Conservation (phyloP, 92 coral and sea anemone genomes). For the Parazoanthus darwini region DNA sequence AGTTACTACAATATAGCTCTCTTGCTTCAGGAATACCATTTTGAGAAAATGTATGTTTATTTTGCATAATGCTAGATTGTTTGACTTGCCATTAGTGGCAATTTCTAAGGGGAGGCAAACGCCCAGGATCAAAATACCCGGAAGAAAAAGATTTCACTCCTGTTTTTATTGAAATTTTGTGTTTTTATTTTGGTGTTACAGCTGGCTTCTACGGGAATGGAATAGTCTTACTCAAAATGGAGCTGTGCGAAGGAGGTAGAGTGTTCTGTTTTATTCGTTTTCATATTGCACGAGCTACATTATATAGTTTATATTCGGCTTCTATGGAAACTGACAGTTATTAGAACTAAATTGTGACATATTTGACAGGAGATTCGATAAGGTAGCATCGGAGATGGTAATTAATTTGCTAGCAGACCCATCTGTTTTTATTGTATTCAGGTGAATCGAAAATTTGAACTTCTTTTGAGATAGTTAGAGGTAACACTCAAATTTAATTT, state of each 20-base stretch:
- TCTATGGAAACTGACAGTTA: slow-evolving; percentile 21
- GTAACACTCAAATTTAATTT: neutral
- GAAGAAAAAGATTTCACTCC: slow-evolving; percentile 13
- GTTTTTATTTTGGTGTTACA: slow-evolving; percentile 37
- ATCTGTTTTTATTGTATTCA: neutral
- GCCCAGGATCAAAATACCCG: slow-evolving; percentile 36
- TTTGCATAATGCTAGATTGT: slow-evolving; percentile 22
- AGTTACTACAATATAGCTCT: neutral
- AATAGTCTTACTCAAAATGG: slow-evolving; percentile 70
- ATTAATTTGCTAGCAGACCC: neutral
- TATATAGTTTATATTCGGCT: neutral
- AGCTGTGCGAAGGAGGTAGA: slow-evolving; percentile 55
- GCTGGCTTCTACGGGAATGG: slow-evolving; percentile 98
- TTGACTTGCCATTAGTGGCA: slow-evolving; percentile 19
- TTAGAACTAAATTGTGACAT: neutral
- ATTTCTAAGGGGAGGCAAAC: slow-evolving; percentile 24
- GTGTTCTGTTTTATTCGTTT: slow-evolving; percentile 17
- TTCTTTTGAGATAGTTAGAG: neutral
- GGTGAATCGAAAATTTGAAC: neutral
- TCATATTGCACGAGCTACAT: neutral
- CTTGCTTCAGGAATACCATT: neutral
- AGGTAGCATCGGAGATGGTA: neutral
- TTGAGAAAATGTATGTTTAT: neutral
- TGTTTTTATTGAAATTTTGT: slow-evolving; percentile 5
- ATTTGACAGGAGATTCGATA: neutral